Evolutionary conservation across 2,113 vertebrate genomes (phyloP).

Genomic region (Notarius quadriscutis): DNA sequence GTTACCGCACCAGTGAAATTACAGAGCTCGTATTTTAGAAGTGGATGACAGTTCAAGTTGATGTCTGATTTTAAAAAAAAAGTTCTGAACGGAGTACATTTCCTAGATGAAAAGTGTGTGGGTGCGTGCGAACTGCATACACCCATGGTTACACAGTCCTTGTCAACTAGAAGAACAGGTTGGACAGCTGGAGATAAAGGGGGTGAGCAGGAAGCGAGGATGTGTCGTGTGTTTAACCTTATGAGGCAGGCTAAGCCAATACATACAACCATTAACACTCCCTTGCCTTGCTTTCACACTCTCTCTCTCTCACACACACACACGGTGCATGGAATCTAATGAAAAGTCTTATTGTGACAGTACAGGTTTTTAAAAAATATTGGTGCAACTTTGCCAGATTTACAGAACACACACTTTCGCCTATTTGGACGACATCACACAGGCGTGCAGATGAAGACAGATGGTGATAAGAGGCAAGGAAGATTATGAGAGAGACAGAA

Average conservation of each 20-base stretch:
- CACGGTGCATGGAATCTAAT: neutral
- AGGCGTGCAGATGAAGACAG: slow-evolving; percentile 48
- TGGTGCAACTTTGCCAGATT: neutral
- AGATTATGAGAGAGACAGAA: slow-evolving; percentile 15
- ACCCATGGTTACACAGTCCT: slow-evolving; percentile 54
- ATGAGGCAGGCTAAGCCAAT: slow-evolving; percentile 54
- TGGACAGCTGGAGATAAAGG: slow-evolving; percentile 68
- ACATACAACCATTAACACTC: slow-evolving; percentile 47
- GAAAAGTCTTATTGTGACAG: neutral
- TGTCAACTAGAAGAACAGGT: slow-evolving; percentile 76
- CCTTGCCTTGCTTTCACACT: neutral
- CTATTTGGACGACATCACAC: slow-evolving; percentile 29
- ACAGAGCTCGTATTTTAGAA: slow-evolving; percentile 38
- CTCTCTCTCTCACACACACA: neutral
- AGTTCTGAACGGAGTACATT: slow-evolving; percentile 18
- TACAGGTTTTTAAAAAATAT: neutral
- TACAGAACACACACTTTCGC: slow-evolving; percentile 41
- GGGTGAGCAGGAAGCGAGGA: slow-evolving; percentile 60
- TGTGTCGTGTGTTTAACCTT: slow-evolving; percentile 70
- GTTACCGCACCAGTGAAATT: slow-evolving; percentile 34
- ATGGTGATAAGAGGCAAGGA: slow-evolving; percentile 42
- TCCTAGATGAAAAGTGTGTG: slow-evolving; percentile 20
- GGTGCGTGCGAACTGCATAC: slow-evolving; percentile 39
- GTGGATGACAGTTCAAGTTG: slow-evolving; percentile 42
- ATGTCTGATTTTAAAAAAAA: slow-evolving; percentile 23